phyloP scores from a whole-genome alignment of 2,797 vertebrate species.

The Mycteria americana region DNA sequence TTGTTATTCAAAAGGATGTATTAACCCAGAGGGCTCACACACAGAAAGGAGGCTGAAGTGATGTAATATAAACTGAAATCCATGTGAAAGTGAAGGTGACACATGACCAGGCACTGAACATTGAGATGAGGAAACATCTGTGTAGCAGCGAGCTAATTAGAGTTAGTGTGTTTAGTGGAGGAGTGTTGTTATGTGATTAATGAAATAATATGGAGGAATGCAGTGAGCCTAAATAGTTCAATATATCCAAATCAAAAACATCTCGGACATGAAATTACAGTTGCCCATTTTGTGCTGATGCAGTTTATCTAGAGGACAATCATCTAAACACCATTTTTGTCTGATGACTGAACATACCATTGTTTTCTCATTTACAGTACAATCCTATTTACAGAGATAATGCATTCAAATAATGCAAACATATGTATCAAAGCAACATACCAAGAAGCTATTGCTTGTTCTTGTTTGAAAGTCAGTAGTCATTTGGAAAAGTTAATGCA shows the following conservation, averaged over 20 bases:
- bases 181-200: constrained; percentile 49
- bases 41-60: background rate
- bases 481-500: background rate
- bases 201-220: constrained; percentile 49
- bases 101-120: constrained; percentile 20
- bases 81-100: constrained; percentile 4
- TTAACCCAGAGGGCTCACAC: constrained; percentile 3
- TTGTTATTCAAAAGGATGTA: constrained; percentile 16
- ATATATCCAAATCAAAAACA: constrained; percentile 36
- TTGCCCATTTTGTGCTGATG: constrained; percentile 23
- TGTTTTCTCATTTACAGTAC: constrained; percentile 38
- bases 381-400: constrained; percentile 8
- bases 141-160: constrained; percentile 26
- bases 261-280: constrained; percentile 48
- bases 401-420: background rate
- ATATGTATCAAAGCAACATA: background rate
- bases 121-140: constrained; percentile 52
- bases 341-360: background rate
- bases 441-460: background rate
- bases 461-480: background rate
- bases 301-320: constrained; percentile 24
- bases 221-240: constrained; percentile 36
- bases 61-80: constrained; percentile 37
- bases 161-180: constrained; percentile 10
- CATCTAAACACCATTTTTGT: constrained; percentile 20